Base-by-base conservation (phyloP, 2,888 invertebrate genomes). In the Cephus nigrinus region DNA sequence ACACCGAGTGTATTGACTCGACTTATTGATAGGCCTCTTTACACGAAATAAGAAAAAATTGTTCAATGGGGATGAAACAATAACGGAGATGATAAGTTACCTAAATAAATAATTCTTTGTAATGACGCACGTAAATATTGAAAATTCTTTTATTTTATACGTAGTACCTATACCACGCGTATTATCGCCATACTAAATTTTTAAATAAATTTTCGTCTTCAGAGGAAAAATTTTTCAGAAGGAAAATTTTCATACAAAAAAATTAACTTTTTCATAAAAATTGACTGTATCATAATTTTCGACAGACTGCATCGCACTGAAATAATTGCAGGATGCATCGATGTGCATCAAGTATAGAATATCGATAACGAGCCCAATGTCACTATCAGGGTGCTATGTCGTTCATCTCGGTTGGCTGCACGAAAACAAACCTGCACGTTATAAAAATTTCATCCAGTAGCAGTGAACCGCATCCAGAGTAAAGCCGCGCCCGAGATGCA, bases 361-460 rank as follows among this genome's bases (percentile, higher is more conserved):
- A 71, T 71, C 71, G 33, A 71, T 71, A 71, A 71, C 30, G 71
- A 31, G 71, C 71, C 11, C 31, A 71, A 71, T 33, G 71, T 33
- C 55, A 55, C 23, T 55, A 55, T 55, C 55, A 55, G 55, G 23
- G 55, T 71, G 71, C 71, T 11, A 71, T 71, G 71, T 30, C 71
- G 71, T 33, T 71, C 71, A 30, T 71, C 71, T 12, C 71, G 71
- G 71, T 71, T 33, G 32, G 23, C 33, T 71, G 71, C 15, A 15
- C 23, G 11, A 71, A 71, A 30, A 71, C 71, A 71, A 71, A 71
- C 30, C 55, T 55, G 71, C 30, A 30, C 15, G 32, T 71, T 71
- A 15, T 31, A 71, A 71, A 71, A 71, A 71, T 33, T 71, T 33
- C 33, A 34, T 33, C 31, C 71, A 34, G 15, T 15, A 71, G 15